These are phyloP conservation scores for Bombus sibiricus DNA, from an alignment of 1,140 invertebrate species.

Conservation along the genomic window DNA sequence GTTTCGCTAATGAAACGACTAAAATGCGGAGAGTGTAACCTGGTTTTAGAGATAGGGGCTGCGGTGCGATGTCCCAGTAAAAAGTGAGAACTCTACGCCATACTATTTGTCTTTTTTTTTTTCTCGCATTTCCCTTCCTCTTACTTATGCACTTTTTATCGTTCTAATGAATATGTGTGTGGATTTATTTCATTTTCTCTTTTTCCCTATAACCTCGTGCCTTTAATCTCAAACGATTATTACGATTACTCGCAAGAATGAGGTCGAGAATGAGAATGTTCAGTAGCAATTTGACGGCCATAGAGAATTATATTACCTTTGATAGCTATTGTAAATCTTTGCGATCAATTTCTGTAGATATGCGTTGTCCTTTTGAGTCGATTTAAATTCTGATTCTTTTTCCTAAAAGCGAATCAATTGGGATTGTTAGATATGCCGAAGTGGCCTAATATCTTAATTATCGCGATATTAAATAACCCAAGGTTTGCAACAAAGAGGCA, in stretches of 20 bases:
- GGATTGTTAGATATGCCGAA: background rate
- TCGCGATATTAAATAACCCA: background rate
- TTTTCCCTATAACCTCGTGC: background rate
- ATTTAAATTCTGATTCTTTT: constrained; percentile 52
- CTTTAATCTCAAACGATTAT: background rate
- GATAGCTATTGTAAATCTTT: constrained; percentile 35
- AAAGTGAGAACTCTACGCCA: background rate
- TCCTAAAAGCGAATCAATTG: constrained; percentile 26
- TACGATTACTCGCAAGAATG: background rate
- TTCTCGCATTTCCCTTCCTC: background rate
- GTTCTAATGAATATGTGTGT: background rate
- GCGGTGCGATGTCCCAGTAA: background rate
- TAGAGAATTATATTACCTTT: constrained; percentile 28
- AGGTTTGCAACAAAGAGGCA: background rate
- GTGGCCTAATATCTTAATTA: background rate
- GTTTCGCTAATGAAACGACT: constrained; percentile 51
- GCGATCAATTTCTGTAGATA: constrained; percentile 53
- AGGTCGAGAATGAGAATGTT: too few relatives aligned
- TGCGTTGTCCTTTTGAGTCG: constrained; percentile 41
- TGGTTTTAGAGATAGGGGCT: constrained; percentile 9
- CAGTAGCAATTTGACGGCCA: background rate
- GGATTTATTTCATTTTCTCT: background rate
- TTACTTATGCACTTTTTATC: background rate
- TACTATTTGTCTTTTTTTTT: background rate
- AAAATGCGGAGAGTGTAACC: constrained; percentile 39